Evolutionary conservation across 2,113 vertebrate genomes (phyloP).

Genomic region (Triplophysa dalaica): DNA sequence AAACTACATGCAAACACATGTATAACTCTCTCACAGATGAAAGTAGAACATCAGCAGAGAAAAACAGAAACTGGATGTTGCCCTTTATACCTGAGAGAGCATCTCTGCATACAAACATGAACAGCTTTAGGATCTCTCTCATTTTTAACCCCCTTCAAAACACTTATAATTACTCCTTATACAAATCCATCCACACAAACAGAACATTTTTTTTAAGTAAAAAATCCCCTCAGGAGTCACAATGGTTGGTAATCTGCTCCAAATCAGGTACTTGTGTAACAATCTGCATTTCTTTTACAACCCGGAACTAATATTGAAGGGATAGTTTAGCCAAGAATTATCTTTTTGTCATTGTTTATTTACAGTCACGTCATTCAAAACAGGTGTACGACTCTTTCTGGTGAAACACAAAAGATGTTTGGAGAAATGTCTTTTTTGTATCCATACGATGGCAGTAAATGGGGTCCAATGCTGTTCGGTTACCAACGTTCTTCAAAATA

Average conservation of each 20-base stretch:
- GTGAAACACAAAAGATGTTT: no score
- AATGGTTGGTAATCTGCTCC: neutral
- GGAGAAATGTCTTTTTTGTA: no score
- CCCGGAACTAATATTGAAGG: no score
- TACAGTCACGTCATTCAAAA: no score
- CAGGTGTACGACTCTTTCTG: no score
- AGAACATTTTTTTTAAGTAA: neutral
- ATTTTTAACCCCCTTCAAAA: neutral
- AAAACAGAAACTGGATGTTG: neutral
- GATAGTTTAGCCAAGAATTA: no score
- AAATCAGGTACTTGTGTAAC: neutral
- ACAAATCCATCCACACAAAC: neutral
- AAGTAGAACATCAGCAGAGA: neutral
- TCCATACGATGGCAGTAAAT: no score
- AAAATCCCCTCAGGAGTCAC: neutral
- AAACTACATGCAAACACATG: neutral
- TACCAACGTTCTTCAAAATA: no score
- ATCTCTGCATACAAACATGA: neutral
- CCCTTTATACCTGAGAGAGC: neutral
- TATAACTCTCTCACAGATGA: neutral
- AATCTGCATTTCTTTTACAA: neutral
- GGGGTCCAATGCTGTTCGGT: no score
- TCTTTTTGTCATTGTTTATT: no score
- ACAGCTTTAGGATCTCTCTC: neutral
- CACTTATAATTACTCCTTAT: neutral